A percentile compares a stretch with the other conserved stretches of the same genome.
These are phyloP conservation scores for Fissipunctia ypsillon DNA, from an alignment of 2,888 invertebrate genomes.

Conservation along the genomic window DNA sequence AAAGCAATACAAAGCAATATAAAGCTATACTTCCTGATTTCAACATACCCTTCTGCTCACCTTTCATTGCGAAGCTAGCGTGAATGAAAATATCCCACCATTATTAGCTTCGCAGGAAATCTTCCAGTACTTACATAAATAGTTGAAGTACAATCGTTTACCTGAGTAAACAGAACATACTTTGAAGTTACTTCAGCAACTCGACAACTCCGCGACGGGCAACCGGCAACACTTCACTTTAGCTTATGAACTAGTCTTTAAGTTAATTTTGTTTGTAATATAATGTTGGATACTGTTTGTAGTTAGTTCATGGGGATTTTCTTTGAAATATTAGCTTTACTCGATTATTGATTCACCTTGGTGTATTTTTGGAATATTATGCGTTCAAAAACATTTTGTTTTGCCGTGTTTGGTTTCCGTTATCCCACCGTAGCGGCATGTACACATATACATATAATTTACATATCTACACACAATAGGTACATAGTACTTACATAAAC, in stretches of 20 bases:
- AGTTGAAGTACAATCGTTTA: constrained; percentile 19
- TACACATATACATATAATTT: too few relatives aligned
- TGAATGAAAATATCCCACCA: not conserved
- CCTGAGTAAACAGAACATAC: constrained; percentile 11
- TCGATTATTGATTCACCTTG: not conserved
- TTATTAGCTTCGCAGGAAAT: constrained; percentile 4
- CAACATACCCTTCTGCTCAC: too few relatives aligned
- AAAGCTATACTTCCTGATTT: not conserved
- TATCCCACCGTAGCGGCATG: too few relatives aligned
- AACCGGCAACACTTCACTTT: constrained; percentile 4
- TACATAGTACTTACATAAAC: too few relatives aligned
- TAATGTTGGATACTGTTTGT: not conserved
- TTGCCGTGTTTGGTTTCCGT: not conserved
- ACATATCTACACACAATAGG: too few relatives aligned
- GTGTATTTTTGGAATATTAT: not conserved
- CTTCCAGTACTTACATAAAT: not conserved
- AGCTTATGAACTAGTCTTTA: constrained; percentile 2
- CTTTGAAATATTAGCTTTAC: not conserved
- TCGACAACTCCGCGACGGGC: not conserved
- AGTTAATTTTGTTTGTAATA: constrained; percentile 11
- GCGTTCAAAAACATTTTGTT: not conserved
- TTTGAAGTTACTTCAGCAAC: not conserved
- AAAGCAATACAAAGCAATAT: too few relatives aligned
- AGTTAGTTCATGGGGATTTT: not conserved
- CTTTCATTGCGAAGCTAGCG: too few relatives aligned